Conservation (phyloP, 2,888 invertebrate species). For the Alviniconcha strummeri region DNA sequence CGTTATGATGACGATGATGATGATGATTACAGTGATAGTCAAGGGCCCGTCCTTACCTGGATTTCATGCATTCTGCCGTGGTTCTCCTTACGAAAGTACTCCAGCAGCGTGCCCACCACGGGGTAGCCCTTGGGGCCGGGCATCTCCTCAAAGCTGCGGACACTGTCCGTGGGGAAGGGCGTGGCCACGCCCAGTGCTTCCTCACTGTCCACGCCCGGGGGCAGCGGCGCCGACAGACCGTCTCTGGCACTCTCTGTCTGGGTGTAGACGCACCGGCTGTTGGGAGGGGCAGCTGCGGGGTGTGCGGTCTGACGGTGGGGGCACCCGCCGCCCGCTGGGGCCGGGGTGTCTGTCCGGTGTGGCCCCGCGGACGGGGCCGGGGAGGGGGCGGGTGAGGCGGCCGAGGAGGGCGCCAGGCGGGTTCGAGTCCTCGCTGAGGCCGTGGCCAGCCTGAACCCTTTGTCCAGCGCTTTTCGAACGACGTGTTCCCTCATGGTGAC, state of each 20-base stretch:
- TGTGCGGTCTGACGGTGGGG: neutral
- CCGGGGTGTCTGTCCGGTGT: neutral
- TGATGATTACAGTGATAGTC: neutral
- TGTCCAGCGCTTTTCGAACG: slow-evolving; percentile 36
- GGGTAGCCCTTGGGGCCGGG: slow-evolving; percentile 68
- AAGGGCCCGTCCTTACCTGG: slow-evolving; percentile 57
- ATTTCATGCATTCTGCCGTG: slow-evolving; percentile 68
- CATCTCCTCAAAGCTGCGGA: slow-evolving; percentile 57
- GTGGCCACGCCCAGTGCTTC: neutral
- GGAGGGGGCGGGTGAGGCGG: neutral
- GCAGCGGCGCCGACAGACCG: neutral
- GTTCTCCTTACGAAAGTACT: slow-evolving; percentile 67
- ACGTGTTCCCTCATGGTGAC: slow-evolving; percentile 37
- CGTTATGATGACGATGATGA: neutral
- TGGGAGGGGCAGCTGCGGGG: neutral
- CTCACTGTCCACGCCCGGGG: too few relatives aligned
- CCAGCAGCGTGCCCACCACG: slow-evolving; percentile 67
- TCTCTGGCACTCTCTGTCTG: neutral
- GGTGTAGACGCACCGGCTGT: slow-evolving; percentile 31
- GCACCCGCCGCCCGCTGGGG: neutral
- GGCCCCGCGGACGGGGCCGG: neutral
- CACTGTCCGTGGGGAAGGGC: neutral
- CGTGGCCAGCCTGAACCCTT: slow-evolving; percentile 36
- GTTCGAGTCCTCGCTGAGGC: slow-evolving; percentile 36
- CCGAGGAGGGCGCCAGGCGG: slow-evolving; percentile 5